Base-by-base conservation (phyloP, 2,113 vertebrate species). In the Pundamilia nyererei region DNA sequence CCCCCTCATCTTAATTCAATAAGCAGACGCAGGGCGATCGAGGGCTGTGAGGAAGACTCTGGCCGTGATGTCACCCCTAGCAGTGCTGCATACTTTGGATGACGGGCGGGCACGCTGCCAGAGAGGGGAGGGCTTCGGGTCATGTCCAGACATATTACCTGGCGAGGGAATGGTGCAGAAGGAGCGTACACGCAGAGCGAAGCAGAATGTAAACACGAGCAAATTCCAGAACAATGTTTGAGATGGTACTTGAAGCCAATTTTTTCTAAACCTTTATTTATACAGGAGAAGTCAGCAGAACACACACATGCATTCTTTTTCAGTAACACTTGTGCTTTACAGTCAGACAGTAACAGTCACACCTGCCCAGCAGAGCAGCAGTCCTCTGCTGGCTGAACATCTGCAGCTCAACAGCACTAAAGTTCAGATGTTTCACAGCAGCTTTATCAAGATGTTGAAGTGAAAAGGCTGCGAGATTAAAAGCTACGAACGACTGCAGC, bases 1-100 rank as follows among this genome's bases (percentile, higher is more conserved):
- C 91, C 94, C 91, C 82, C 90, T 95, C 93, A 94, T 95, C 91
- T 93, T 94, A 94, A 95, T 95, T 95, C 95, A 94, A 93, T 94
- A 93, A 95, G 93, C 94, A 95, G 94, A 94, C 93, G 42, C 82
- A 5, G 35, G 58, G 60, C 60, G 85, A 91, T 70, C 6, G 19
- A 80, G 40, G 58, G 15, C 86, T 17, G 55, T 12, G 87, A 92
- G 90, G 91, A 87, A 62, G 83, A 91, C 84, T 89, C 85, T 86
- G 92, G 84, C 93, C 87, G 85, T 94, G 95, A 96, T 95, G 94
- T 95, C 94, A 95, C 86, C 91, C 86, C 89, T 84, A 92, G 90
- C 89, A 10, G 83, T 13, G 51, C 89, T 45, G 93, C 92, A 95
- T 95, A 94, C 94, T 95, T 70, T 5, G 51, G 77, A 87, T 92